Evolutionary conservation across 2,113 vertebrate genomes (phyloP), one percentile per base, ranked within the genome.

Genomic region (Eublepharis macularius): DNA sequence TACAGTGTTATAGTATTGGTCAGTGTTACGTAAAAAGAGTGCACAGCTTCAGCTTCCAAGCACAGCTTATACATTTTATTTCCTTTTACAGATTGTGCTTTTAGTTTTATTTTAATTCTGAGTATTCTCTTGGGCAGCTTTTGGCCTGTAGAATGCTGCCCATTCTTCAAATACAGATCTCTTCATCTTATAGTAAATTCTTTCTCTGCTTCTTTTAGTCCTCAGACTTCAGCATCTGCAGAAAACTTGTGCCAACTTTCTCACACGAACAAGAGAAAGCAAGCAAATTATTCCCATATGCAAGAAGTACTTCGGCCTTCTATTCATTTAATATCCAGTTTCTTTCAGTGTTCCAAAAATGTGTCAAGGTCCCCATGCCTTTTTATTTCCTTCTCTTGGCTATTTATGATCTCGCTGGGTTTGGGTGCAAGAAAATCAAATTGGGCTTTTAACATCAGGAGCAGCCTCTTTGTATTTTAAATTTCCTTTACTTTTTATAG

Each of bases 121-220:
- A 45, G 65, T 78, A 69, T 85, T 85, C 47, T 79, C 65, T 41
- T 9, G 49, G 76, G 76, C 21, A 69, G 60, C 45, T 79, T 24
- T 54, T 65, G 39, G 24, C 29, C 24, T 76, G 43, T 32, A 39
- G 11, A 26, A 13, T 72, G 63, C 36, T 72, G 76, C 51, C 49
- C 76, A 39, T 79, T 85, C 60, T 85, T 85, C 65, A 85, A 85
- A 85, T 85, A 78, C 36, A 43, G 63, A n/a, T 66, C 83, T 85
- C 76, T 45, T 78, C 65, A 29, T 79, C 39, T 85, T 85, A 34
- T 45, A 34, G 65, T 79, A 72, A 85, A 72, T 51, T 85, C 78
- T 72, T 45, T 79, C 49, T 60, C 32, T 79, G 83, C 76, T 45
- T 85, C 63, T 70, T 36, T 78, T 79, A 72, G 66, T 72, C 76